Percentiles rank a stretch among this genome's conserved stretches.
Evolutionary conservation across 2,113 vertebrate genomes (phyloP).

Genomic region (Tachuris rubrigastra): DNA sequence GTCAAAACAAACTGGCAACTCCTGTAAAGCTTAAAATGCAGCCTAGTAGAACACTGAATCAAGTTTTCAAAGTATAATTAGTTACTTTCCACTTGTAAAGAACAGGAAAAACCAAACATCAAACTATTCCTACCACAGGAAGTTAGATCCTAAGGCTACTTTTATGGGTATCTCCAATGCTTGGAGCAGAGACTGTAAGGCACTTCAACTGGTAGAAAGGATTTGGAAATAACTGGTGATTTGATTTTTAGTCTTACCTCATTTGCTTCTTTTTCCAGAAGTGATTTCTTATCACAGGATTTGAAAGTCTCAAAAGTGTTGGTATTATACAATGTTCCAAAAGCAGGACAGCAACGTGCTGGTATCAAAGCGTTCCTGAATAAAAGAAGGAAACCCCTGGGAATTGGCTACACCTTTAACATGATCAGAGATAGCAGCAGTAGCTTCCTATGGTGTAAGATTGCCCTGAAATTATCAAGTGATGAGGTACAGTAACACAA

Average conservation of each 20-base stretch:
- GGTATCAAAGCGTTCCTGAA: slow-evolving; percentile 85
- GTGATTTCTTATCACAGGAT: slow-evolving; percentile 89
- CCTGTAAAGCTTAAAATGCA: background rate
- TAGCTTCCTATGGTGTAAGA: background rate
- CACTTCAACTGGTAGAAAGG: background rate
- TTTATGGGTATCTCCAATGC: background rate
- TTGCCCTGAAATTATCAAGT: background rate
- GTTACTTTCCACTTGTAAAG: background rate
- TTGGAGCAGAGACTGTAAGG: background rate
- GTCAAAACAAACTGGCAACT: background rate
- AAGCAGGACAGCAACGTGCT: slow-evolving; percentile 85
- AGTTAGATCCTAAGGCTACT: background rate
- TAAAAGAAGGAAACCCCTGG: background rate
- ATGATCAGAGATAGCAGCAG: background rate
- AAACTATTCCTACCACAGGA: background rate
- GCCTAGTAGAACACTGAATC: background rate
- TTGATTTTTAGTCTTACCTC: slow-evolving; percentile 76
- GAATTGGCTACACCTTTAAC: background rate
- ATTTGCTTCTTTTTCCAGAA: slow-evolving; percentile 87
- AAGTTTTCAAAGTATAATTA: background rate
- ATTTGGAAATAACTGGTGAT: background rate
- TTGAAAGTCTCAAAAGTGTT: slow-evolving; percentile 97
- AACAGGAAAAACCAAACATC: background rate
- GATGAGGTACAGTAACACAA: background rate
- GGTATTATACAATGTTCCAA: slow-evolving; percentile 89